These are phyloP conservation scores for Chlamydotis undulata DNA, from an alignment of 2,113 vertebrate genomes.

Conservation along the genomic window DNA sequence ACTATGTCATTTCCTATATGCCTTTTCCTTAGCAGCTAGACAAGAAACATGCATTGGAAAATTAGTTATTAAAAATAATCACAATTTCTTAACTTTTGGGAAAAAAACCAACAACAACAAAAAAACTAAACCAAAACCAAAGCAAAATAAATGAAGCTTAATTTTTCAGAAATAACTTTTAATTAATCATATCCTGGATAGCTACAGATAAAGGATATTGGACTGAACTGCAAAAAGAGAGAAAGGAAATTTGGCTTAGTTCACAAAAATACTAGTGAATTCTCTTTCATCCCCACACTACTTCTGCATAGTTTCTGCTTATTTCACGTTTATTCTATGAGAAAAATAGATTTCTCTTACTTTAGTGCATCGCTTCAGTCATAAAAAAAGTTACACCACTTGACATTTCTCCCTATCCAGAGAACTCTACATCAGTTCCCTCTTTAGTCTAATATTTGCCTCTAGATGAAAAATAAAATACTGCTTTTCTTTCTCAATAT, in stretches of 20 bases:
- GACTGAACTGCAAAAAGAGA: background rate
- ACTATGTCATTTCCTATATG: constrained; percentile 99
- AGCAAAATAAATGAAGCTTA: background rate
- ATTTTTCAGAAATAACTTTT: background rate
- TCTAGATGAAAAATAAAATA: background rate
- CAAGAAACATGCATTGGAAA: constrained; percentile 48
- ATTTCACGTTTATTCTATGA: background rate
- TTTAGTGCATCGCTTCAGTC: background rate
- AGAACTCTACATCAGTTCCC: background rate
- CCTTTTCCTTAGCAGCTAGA: constrained; percentile 93
- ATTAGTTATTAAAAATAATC: background rate
- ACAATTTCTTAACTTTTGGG: background rate
- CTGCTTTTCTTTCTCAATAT: background rate
- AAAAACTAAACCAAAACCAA: background rate
- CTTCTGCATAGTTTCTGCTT: background rate
- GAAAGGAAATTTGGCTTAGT: background rate
- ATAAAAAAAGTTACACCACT: background rate
- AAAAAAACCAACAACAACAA: background rate
- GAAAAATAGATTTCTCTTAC: background rate
- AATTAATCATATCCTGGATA: background rate
- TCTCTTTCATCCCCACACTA: background rate
- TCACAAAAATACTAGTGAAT: background rate
- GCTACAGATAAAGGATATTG: background rate
- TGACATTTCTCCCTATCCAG: background rate
- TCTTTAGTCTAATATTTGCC: background rate